Conservation (phyloP, 30 jellyfish, hydroid and myxozoan genomes). For the Hydra vulgaris region DNA sequence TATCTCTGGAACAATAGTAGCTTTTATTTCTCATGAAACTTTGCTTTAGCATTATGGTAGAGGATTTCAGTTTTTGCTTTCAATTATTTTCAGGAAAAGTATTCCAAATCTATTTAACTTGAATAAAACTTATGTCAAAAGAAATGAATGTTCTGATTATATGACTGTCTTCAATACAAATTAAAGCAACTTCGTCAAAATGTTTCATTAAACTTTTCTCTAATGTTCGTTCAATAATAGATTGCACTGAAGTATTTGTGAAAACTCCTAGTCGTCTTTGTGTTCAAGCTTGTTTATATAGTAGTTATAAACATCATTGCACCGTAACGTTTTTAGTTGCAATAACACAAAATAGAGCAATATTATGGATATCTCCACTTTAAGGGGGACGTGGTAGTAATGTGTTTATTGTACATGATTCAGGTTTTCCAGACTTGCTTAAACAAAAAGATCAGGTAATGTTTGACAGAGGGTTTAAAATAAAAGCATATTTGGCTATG, state of each 20-base stretch:
- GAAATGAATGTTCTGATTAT: slow-evolving; percentile 37
- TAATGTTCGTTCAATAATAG: slow-evolving; percentile 33
- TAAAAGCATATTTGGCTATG: slow-evolving; percentile 29
- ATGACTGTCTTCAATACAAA: slow-evolving; percentile 51
- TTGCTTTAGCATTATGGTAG: not conserved
- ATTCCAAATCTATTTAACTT: slow-evolving; percentile 14
- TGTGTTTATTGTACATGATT: slow-evolving; percentile 22
- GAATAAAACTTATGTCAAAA: slow-evolving; percentile 43
- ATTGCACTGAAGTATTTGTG: slow-evolving; percentile 45
- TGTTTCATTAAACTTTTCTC: slow-evolving; percentile 39
- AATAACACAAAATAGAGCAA: slow-evolving; percentile 50
- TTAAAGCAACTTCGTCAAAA: slow-evolving; percentile 31
- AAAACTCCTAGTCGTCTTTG: slow-evolving; percentile 46
- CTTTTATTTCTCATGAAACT: not conserved
- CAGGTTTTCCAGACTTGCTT: slow-evolving; percentile 25
- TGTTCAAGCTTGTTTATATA: slow-evolving; percentile 32
- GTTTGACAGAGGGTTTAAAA: slow-evolving; percentile 65
- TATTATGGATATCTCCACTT: slow-evolving; percentile 52
- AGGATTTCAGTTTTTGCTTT: not conserved
- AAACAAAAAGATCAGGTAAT: slow-evolving; percentile 44
- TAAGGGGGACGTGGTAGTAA: slow-evolving; percentile 64
- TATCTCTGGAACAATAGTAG: slow-evolving; percentile 14
- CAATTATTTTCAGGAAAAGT: not conserved
- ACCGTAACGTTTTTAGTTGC: slow-evolving; percentile 43
- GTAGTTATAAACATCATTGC: slow-evolving; percentile 55